Conservation (phyloP, 2,888 invertebrate species). For the Exephanes ischioxanthus region DNA sequence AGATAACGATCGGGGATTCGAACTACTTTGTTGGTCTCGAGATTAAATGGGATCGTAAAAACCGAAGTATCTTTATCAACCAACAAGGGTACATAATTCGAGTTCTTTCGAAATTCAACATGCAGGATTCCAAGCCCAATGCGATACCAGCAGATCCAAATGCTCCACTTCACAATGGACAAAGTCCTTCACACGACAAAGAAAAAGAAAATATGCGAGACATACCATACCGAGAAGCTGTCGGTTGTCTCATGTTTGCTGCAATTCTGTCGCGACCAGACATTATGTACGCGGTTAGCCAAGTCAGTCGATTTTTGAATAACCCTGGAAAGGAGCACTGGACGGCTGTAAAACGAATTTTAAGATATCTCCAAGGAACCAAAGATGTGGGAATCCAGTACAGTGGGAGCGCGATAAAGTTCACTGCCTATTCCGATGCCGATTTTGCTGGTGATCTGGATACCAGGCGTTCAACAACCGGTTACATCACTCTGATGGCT, state of each 20-base stretch:
- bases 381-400: slow-evolving; percentile 59
- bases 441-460: slow-evolving; percentile 65
- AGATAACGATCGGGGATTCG: slow-evolving; percentile 47
- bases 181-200: slow-evolving; percentile 23
- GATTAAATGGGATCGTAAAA: slow-evolving; percentile 47
- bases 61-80: slow-evolving; percentile 45
- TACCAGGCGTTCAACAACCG: slow-evolving; percentile 64
- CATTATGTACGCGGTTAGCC: slow-evolving; percentile 64
- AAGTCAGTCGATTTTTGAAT: slow-evolving; percentile 60
- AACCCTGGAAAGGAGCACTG: slow-evolving; percentile 52
- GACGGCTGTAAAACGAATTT: slow-evolving; percentile 65
- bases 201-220: slow-evolving; percentile 17
- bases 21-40: slow-evolving; percentile 61
- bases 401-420: slow-evolving; percentile 9
- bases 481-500: slow-evolving; percentile 57
- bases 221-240: slow-evolving; percentile 56
- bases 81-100: slow-evolving; percentile 55
- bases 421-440: slow-evolving; percentile 65
- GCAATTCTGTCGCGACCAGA: slow-evolving; percentile 65
- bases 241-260: slow-evolving; percentile 64
- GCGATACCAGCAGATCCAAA: slow-evolving; percentile 34
- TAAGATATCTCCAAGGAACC: slow-evolving; percentile 66
- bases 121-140: slow-evolving; percentile 56
- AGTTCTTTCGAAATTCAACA: slow-evolving; percentile 58
- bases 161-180: slow-evolving; percentile 47